Percentiles rank a stretch among this genome's conserved stretches.
Conservation (phyloP, 2,888 invertebrate genomes). For the Leucania comma region DNA sequence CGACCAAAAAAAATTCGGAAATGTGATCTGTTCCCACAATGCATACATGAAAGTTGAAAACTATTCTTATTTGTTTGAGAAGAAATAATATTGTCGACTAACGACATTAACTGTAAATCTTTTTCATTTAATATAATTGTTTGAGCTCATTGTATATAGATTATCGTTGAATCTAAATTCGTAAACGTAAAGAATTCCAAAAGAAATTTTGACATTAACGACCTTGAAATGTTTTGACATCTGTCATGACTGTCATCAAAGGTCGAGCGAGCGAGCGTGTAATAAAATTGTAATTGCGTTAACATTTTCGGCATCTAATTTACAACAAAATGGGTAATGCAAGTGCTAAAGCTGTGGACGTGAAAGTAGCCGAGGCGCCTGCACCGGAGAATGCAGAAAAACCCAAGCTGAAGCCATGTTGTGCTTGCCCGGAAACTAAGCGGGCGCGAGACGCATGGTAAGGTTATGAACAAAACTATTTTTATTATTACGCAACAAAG, state of each 20-base stretch:
- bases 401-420: slow-evolving; percentile 97
- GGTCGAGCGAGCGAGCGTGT: slow-evolving; percentile 29
- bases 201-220: slow-evolving; percentile 30
- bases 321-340: slow-evolving; percentile 83
- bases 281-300: slow-evolving; percentile 32
- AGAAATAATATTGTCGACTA: no score
- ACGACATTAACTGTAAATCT: neutral
- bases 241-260: slow-evolving; percentile 48
- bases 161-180: slow-evolving; percentile 12
- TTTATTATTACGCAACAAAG: slow-evolving; percentile 90
- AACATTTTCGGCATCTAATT: slow-evolving; percentile 9
- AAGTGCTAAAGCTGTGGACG: slow-evolving; percentile 84
- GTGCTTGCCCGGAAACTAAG: slow-evolving; percentile 99
- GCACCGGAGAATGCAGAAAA: slow-evolving; percentile 88
- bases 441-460: slow-evolving; percentile 97
- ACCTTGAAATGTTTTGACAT: slow-evolving; percentile 46
- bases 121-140: neutral
- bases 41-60: no score
- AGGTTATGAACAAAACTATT: slow-evolving; percentile 77
- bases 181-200: slow-evolving; percentile 26
- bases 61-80: no score
- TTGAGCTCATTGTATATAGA: no score
- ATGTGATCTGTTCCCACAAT: no score
- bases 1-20: no score
- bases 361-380: slow-evolving; percentile 76